Base-by-base conservation (phyloP, 2,113 vertebrate species). In the Odocoileus virginianus region DNA sequence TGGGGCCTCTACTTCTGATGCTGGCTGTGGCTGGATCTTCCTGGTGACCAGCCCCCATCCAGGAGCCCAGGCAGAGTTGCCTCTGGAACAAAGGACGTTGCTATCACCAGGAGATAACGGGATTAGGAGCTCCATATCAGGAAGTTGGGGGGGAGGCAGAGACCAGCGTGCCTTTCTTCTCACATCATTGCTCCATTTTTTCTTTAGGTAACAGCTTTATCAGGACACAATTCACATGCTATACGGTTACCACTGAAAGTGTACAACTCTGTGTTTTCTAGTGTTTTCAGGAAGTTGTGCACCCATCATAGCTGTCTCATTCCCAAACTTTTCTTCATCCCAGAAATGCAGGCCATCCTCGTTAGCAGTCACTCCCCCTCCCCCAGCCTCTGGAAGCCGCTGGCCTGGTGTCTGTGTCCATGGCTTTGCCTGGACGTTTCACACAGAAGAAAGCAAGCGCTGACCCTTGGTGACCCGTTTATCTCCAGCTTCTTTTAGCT, bases 391-490 rank as follows among this genome's bases (percentile, higher is more conserved):
- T 13, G 45, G 23, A 11, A 55, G 7, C 64, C 19, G 0, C 6
- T 16, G 0, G 2, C 27, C n/a, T 17, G 33, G 25, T 43, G 15
- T 58, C 55, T 28, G 55, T 58, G n/a, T 84, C 82, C 5, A 5
- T 40, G 82, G 82, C 54, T 57, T 57, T 84, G 27, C n/a, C n/a
- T 57, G 82, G n/a, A 28, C 0, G 9, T 12, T 58, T 43, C 25
- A 6, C 28, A 30, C 5, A 55, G n/a, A 28, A 30, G 83, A 10
- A 28, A 12, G 55, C 7, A 0, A 4, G 6, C 6, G 0, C 7
- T 4, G 3, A 21, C 64, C 25, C 0, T 0, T 1, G 2, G 7
- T 60, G 47, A 10, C 33, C 10, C 7, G 1, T 15, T 52, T 14
- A 6, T 7, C 16, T 50, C 60, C 9, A 43, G 17, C 78, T 40